Evolutionary conservation across 2,113 vertebrate genomes (phyloP).

Genomic region (Gnathonemus echidnorhynchus): DNA sequence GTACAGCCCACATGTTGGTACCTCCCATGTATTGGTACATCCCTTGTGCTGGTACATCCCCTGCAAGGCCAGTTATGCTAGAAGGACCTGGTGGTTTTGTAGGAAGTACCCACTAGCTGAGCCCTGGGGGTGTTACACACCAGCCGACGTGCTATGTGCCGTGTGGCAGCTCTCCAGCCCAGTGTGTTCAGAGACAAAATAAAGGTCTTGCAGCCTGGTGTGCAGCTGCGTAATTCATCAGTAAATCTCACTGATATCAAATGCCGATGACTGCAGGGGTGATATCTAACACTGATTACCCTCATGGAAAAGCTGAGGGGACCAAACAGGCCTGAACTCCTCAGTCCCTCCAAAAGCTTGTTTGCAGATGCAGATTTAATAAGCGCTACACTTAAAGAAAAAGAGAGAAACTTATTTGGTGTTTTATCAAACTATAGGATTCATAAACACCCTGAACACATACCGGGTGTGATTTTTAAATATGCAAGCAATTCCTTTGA

Average conservation of each 20-base stretch:
- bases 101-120: not conserved
- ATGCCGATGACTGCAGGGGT: not conserved
- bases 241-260: not conserved
- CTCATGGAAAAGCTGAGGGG: not conserved
- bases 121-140: not conserved
- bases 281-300: not conserved
- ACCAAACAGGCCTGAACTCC: not conserved
- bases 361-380: not conserved
- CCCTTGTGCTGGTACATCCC: not conserved
- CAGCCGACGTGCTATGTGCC: not conserved
- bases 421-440: not conserved
- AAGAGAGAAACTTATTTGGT: not conserved
- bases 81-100: not conserved
- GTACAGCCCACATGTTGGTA: not conserved
- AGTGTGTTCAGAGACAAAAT: not conserved
- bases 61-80: not conserved
- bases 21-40: not conserved
- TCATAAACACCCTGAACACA: not conserved
- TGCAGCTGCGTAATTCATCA: not conserved
- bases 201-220: not conserved
- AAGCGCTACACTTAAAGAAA: not conserved
- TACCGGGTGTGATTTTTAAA: not conserved
- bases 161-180: not conserved
- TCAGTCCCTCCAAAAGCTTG: not conserved
- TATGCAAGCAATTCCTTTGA: not conserved